Conservation (phyloP, 2,888 invertebrate species). For the Epinotia nisella region DNA sequence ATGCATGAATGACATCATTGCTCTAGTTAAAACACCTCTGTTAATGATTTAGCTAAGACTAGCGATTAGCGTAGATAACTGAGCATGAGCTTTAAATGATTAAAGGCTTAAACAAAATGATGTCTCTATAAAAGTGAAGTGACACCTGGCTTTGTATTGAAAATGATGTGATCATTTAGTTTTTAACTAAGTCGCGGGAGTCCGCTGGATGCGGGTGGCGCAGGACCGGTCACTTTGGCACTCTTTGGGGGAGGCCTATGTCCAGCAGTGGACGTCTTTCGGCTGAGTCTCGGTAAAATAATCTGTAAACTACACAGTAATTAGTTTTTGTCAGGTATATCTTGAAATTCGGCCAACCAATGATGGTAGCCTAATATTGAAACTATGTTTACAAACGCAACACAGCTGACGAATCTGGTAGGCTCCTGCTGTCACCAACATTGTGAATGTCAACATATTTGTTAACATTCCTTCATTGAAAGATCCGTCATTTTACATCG, state of each 20-base stretch:
- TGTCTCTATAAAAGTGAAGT: no score
- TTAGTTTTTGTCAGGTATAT: neutral
- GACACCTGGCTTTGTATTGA: neutral
- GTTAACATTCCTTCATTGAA: no score
- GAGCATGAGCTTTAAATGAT: neutral
- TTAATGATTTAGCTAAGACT: slow-evolving; percentile 21
- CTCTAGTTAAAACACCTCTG: slow-evolving; percentile 13
- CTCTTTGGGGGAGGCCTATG: no score
- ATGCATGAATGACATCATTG: slow-evolving; percentile 21
- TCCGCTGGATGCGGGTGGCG: no score
- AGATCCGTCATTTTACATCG: neutral
- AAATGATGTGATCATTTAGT: neutral
- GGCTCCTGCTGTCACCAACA: neutral
- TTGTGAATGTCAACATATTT: neutral
- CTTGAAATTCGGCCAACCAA: neutral
- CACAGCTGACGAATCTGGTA: neutral
- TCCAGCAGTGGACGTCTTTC: no score
- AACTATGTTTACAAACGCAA: neutral
- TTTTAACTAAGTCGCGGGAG: no score
- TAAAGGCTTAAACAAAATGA: neutral
- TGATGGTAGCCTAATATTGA: neutral
- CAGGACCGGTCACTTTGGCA: no score
- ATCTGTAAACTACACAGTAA: neutral
- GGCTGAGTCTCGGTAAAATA: neutral
- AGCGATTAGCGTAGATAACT: slow-evolving; percentile 1